Conservation (phyloP, 2,113 vertebrate genomes). For the Tetraodon nigroviridis region DNA sequence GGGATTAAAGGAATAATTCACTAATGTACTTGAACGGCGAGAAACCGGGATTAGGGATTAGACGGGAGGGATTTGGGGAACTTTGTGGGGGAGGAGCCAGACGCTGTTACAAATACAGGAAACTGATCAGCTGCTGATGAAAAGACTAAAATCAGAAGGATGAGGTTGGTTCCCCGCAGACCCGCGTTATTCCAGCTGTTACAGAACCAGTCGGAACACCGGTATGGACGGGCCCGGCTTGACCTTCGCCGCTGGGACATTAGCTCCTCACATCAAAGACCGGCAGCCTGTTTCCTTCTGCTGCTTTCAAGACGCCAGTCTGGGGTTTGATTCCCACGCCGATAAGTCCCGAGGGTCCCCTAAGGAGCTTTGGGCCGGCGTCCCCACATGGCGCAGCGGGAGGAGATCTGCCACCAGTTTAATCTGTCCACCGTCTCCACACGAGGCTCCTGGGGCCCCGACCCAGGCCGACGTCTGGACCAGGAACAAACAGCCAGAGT, state of each 20-base stretch:
- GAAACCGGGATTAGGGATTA: slow-evolving; percentile 67
- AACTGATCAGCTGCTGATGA: no score
- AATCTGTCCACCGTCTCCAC: slow-evolving; percentile 22
- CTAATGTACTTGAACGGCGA: slow-evolving; percentile 64
- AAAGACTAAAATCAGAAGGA: no score
- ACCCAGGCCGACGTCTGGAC: background rate
- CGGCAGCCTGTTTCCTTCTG: no score
- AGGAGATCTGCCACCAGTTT: slow-evolving; percentile 30
- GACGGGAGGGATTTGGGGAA: slow-evolving; percentile 37
- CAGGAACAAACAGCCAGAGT: background rate
- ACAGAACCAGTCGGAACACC: background rate
- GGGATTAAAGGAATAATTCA: slow-evolving; percentile 69
- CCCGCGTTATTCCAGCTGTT: no score
- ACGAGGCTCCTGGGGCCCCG: background rate
- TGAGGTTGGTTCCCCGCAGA: no score
- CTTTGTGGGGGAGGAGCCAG: slow-evolving; percentile 13
- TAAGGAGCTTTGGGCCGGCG: slow-evolving; percentile 43
- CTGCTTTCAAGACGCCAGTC: background rate
- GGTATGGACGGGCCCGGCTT: no score
- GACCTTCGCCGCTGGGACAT: no score
- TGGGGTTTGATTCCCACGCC: background rate
- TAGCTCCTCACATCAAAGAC: no score
- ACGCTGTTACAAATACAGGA: no score
- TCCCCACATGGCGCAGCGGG: slow-evolving; percentile 31
- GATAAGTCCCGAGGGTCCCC: background rate